Evolutionary conservation across 2,113 vertebrate species (phyloP), one percentile per base, ranked within the genome.

Genomic region (Abramis brama): DNA sequence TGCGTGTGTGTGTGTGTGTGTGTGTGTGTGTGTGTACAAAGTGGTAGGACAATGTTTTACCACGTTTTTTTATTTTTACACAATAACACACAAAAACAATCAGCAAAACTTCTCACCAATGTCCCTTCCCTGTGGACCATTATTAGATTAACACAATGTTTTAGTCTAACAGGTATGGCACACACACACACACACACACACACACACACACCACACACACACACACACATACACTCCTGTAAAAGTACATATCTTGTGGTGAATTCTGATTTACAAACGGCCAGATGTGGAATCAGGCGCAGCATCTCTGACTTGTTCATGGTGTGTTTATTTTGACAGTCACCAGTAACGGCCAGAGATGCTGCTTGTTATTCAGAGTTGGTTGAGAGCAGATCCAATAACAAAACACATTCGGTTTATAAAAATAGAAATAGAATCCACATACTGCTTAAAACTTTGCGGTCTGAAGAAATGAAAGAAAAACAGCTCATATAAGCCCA

Each of bases 321-420:
- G 93, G 90, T 90, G 87, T 93, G 92, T 93, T 92, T 94, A 91
- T 94, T 94, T 92, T 93, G 94, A 95, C 92, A 94, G 91, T 94
- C 88, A 81, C 89, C 91, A 90, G 79, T 89, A 91, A 93, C 90
- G 89, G 79, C 62, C 91, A 82, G 90, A 87, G 86, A 86, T 89
- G 89, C 88, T 90, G 88, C 83, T 86, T 90, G 75, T 84, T 84
- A 79, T 80, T 77, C 84, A 62, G 64, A 57, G 59, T 39, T 89
- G 83, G 77, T 66, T 75, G 74, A 60, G 64, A 57, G 73, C 52
- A 89, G 85, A 91, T 93, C 85, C 86, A 87, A 90, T 91, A 91
- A 91, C 89, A 91, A 88, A 91, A 91, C 84, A 89, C 82, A 85
- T 91, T 93, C 89, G 89, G 83, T 92, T 92, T 92, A 89, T 80